A percentile compares a stretch with the other conserved stretches of the same genome.
Conservation (phyloP, 2,888 invertebrate species). For the Odontocerum albicorne region DNA sequence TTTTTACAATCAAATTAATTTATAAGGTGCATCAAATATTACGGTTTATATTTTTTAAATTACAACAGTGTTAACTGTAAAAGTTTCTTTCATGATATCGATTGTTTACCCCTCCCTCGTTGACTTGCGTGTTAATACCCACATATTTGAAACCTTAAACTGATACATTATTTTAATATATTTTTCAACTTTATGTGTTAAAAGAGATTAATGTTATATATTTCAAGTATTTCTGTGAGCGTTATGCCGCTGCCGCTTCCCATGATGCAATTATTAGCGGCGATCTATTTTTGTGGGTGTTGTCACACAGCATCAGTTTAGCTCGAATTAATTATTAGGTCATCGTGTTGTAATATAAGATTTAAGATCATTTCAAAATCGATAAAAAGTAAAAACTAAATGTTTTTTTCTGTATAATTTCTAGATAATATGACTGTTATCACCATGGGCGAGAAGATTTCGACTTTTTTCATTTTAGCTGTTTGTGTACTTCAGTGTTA, state of each 20-base stretch:
- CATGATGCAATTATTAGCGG: conserved; percentile 4
- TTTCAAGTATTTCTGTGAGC: no score
- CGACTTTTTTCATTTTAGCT: conserved; percentile 22
- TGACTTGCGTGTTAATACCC: conserved; percentile 26
- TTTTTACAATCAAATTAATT: conserved; percentile 8
- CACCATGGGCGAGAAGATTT: conserved; percentile 18
- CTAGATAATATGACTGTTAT: not conserved
- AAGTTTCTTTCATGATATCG: conserved; percentile 16
- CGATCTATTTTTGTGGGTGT: conserved; percentile 62
- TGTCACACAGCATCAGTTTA: conserved; percentile 45
- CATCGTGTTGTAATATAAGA: conserved; percentile 22
- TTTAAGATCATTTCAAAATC: not conserved
- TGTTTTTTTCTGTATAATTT: not conserved
- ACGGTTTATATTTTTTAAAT: no score
- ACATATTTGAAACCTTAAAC: no score
- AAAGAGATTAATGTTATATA: no score
- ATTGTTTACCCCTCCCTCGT: conserved; percentile 32
- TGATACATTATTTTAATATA: no score
- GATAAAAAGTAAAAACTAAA: not conserved
- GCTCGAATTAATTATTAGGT: conserved; percentile 27
- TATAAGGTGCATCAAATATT: conserved; percentile 15
- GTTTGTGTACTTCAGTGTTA: conserved; percentile 30
- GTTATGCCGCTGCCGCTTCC: not conserved
- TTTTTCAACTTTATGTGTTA: no score
- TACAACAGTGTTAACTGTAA: no score